Evolutionary conservation across 2,113 vertebrate genomes (phyloP).

Genomic region (Sorex fumeus): DNA sequence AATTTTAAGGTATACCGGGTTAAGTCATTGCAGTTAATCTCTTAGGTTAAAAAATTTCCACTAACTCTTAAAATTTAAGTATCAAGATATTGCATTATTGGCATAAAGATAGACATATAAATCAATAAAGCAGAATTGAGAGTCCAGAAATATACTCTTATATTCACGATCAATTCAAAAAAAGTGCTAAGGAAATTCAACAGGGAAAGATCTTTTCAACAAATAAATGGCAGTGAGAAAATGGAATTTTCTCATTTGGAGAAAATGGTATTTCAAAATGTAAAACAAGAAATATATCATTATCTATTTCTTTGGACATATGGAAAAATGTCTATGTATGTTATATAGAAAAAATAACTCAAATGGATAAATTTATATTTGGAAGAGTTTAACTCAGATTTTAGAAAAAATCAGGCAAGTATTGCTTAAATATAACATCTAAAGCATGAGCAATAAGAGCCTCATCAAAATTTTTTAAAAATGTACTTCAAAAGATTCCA

Average conservation of each 20-base stretch:
- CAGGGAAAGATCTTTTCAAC: background rate
- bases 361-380: background rate
- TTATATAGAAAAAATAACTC: background rate
- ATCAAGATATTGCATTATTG: background rate
- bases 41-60: constrained; percentile 40
- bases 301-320: background rate
- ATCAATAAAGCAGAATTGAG: background rate
- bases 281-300: background rate
- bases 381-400: background rate
- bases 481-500: background rate
- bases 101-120: background rate
- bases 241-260: background rate
- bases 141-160: constrained; percentile 31
- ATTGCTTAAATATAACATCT: constrained; percentile 10
- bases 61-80: constrained; percentile 39
- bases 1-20: background rate
- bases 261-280: background rate
- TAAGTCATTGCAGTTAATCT: background rate
- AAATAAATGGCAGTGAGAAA: background rate
- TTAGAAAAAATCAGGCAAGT: background rate
- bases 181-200: background rate
- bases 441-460: background rate
- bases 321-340: background rate
- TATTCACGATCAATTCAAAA: constrained; percentile 7
- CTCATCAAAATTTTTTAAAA: constrained; percentile 22